Evolutionary conservation across 2,797 vertebrate species (phyloP), one percentile per base, ranked within the genome.

Genomic region (Synanceia verrucosa): DNA sequence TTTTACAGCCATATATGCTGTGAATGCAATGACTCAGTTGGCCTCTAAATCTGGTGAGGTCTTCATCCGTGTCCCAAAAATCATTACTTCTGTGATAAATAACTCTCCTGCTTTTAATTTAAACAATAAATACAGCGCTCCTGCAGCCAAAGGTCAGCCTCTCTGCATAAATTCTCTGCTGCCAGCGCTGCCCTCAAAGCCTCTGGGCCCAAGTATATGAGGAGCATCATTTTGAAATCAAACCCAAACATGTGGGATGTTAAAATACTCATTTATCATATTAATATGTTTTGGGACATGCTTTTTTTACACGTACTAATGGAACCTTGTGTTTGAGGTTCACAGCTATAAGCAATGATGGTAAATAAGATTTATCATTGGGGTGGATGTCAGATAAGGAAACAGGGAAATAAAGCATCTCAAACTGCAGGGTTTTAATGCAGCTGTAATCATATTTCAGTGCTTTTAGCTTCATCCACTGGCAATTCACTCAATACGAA

Each of bases 91-190:
- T 9, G 33, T 62, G 47, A 86, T 83, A 61, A 87, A 88, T 76
- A 73, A 72, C 55, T 6, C 69, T 24, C 26, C 60, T 9, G 62
- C 41, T 79, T 86, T 88, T 85, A 78, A 87, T 85, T 68, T 79
- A 57, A 55, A 67, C 73, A 79, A 73, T 53, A 79, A 85, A 86
- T 70, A 63, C 34, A 48, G 55, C 4, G n/a, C 62, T 57, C 43
- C 9, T 34, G 52, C 59, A 65, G 57, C 72, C 81, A 86, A 77
- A 79, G 74, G 86, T 89, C 85, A 83, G 57, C 28, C 66, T 69
- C 41, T 60, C 66, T 74, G 67, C 73, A 82, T 89, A 77, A 85
- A 90, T 89, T 50, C 34, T 4, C 57, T 12, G 28, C 70, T 62
- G 81, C 76, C 81, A 48, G 46, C 33, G 70, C 56, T 58, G 29